Evolutionary conservation across 2,113 vertebrate genomes (phyloP).

Genomic region (Beaufortia kweichowensis): DNA sequence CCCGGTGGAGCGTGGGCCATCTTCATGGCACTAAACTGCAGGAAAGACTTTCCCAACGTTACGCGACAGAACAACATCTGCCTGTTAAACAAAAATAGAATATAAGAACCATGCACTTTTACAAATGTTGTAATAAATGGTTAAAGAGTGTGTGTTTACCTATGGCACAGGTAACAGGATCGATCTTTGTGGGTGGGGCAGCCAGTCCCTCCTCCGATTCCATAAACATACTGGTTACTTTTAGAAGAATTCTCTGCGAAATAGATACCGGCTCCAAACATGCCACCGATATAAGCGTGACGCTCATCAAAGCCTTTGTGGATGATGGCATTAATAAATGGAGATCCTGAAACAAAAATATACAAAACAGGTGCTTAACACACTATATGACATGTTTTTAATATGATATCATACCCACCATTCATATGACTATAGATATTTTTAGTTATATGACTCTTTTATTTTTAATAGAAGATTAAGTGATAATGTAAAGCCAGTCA

Average conservation of each 20-base stretch:
- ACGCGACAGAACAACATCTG: slow-evolving; percentile 99
- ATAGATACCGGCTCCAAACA: slow-evolving; percentile 99
- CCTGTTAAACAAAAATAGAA: slow-evolving; percentile 65
- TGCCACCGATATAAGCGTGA: slow-evolving; percentile 97
- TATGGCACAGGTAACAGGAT: slow-evolving; percentile 96
- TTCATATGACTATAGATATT: too few species aligned
- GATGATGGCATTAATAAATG: slow-evolving; percentile 98
- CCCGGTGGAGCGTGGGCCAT: slow-evolving; percentile 98
- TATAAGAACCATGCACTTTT: neutral
- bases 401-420: too few species aligned
- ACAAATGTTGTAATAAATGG: neutral
- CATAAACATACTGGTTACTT: slow-evolving; percentile 98
- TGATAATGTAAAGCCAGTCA: too few species aligned
- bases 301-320: slow-evolving; percentile 99
- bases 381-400: too few species aligned
- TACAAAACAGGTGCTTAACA: neutral
- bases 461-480: too few species aligned
- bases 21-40: slow-evolving; percentile 99
- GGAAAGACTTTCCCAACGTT: slow-evolving; percentile 96
- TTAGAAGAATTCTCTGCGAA: slow-evolving; percentile 99
- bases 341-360: slow-evolving; percentile 82
- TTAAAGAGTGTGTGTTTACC: slow-evolving; percentile 68
- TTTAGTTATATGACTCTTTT: too few species aligned
- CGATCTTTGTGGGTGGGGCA: slow-evolving; percentile 97
- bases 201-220: slow-evolving; percentile 95